Base-by-base conservation (phyloP, 2,888 invertebrate genomes). In the Scaptomyza caliginosa region DNA sequence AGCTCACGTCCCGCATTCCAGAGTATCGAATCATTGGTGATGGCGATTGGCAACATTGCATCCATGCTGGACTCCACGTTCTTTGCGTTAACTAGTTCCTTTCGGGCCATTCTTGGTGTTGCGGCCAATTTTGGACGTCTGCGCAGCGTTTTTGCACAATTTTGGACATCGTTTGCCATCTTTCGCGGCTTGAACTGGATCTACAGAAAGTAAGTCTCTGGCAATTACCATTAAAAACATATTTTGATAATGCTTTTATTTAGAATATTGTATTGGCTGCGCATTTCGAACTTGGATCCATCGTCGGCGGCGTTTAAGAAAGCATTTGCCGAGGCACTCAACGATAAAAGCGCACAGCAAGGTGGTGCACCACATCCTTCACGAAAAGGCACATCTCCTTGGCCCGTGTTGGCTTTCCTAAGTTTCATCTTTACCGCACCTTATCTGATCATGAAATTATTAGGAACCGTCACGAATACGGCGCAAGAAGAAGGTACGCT, bases 51-150 rank as follows among this genome's bases (percentile, higher is more conserved):
- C 16, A 98, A 99, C 50, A 94, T 99, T 2, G 96, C 98, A 2
- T 96, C 98, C 94, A 98, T 99, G 97, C 91, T 99, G 56, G 99
- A 99, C 88, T 98, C 98, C 19, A 98, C 99, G 40, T 98, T 98
- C 91, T 96, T 96, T 89, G 98, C 99, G 3, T 94, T 99, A 87
- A 97, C 98, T 17, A 98, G 96, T 90, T 98, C 99, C 0, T 99
- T 99, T 90, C 93, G 97, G 83, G 99, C 99, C 50, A 96, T 99
- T 71, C 92, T 99, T 49, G 97, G 98, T 62, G 98, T 99, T 1
- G 98, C 98, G 6, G 98, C 99, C 75, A 98, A 99, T 91, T 96
- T 99, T 89, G 96, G 96, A 3, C 93, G 96, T 43, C 92, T 99
- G 60, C 93, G 96, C 66, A 94, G 95, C 3, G 94, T 98, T 78